These are phyloP conservation scores for Parazoanthus atlanticus DNA, from an alignment of 92 coral and sea anemone genomes.

Conservation along the genomic window DNA sequence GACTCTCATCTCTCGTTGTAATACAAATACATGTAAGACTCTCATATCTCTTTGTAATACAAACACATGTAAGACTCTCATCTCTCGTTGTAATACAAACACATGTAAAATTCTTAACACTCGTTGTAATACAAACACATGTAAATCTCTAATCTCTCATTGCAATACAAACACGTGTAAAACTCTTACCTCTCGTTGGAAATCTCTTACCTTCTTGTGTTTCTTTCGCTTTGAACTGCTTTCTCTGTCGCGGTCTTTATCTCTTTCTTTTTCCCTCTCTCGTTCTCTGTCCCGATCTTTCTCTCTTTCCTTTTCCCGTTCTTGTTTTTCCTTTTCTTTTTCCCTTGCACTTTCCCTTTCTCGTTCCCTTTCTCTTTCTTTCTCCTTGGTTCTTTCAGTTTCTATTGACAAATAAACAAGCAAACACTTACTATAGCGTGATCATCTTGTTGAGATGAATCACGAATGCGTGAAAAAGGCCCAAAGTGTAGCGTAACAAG, in stretches of 20 bases:
- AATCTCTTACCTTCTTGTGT: constrained; percentile 76
- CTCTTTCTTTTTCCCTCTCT: constrained; percentile 20
- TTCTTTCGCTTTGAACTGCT: constrained; percentile 67
- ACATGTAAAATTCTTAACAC: background rate
- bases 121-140: background rate
- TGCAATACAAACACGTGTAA: background rate
- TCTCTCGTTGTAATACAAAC: background rate
- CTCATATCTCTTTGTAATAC: background rate
- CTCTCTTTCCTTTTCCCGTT: constrained; percentile 4
- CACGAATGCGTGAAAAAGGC: background rate
- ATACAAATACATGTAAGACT: too few relatives aligned
- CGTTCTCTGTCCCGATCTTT: constrained; percentile 17
- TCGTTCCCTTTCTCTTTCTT: constrained; percentile 41
- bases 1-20: too few relatives aligned
- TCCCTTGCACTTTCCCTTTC: constrained; percentile 31
- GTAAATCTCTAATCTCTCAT: background rate
- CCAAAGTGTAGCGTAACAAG: background rate
- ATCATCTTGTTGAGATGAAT: background rate
- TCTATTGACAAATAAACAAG: background rate
- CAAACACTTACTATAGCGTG: background rate
- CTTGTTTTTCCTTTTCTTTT: background rate
- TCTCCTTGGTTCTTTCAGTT: constrained; percentile 42
- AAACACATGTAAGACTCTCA: background rate
- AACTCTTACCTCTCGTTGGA: background rate
- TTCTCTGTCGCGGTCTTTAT: constrained; percentile 67